phyloP scores from a whole-genome alignment of 2,888 invertebrate genomes.

The Athalia rosae region DNA sequence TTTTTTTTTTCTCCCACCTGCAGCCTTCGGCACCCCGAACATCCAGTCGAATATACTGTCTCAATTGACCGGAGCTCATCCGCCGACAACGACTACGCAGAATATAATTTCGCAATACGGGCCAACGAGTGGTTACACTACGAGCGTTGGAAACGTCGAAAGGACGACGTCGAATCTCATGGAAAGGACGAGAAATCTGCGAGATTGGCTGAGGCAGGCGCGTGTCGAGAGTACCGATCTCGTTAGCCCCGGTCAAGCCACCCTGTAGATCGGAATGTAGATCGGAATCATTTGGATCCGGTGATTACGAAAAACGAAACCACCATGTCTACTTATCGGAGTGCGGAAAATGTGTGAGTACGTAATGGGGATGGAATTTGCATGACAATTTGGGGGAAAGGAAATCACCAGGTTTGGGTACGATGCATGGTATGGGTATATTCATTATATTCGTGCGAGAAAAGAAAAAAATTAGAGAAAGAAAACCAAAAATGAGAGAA shows the following conservation, averaged over 20 bases:
- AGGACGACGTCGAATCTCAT: constrained; percentile 79
- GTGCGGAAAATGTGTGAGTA: too few species aligned
- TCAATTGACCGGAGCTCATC: constrained; percentile 65
- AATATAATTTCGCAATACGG: constrained; percentile 72
- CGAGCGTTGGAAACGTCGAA: constrained; percentile 72
- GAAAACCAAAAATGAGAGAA: too few species aligned
- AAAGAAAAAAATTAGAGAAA: too few species aligned
- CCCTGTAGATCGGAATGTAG: constrained; percentile 64
- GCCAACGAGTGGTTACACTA: constrained; percentile 69
- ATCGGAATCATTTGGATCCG: neutral
- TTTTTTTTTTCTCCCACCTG: constrained; percentile 47
- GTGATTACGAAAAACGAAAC: neutral
- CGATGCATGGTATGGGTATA: too few species aligned
- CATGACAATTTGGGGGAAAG: too few species aligned
- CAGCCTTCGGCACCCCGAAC: constrained; percentile 68
- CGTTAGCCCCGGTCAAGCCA: constrained; percentile 69
- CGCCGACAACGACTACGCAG: constrained; percentile 67
- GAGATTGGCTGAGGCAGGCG: constrained; percentile 81
- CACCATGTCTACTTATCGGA: neutral
- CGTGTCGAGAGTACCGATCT: constrained; percentile 68
- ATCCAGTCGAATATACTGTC: constrained; percentile 71
- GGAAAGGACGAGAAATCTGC: constrained; percentile 79
- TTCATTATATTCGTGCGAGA: too few species aligned
- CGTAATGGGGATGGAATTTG: too few species aligned
- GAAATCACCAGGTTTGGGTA: too few species aligned